phyloP scores from a whole-genome alignment of 2,113 vertebrate species.

The Lamprologus lemairii region DNA sequence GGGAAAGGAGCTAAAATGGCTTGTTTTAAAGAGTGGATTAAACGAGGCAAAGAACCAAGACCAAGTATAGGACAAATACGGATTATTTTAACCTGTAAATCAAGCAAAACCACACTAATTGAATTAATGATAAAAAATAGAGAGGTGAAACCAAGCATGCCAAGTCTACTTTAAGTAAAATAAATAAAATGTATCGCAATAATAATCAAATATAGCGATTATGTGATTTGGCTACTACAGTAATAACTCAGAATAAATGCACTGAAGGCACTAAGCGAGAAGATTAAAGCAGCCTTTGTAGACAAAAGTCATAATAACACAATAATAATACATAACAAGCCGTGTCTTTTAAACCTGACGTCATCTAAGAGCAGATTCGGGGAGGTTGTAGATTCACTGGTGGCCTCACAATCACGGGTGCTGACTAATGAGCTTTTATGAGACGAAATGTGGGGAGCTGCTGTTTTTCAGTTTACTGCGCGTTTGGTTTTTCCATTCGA shows the following conservation, averaged over 20 bases:
- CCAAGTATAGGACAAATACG: accelerated
- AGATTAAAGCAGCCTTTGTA: background rate
- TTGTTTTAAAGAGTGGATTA: background rate
- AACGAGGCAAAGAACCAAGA: accelerated
- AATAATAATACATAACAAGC: background rate
- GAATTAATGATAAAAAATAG: background rate
- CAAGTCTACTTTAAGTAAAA: background rate
- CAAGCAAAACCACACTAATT: background rate
- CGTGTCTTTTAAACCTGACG: background rate
- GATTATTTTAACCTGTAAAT: background rate
- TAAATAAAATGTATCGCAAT: background rate
- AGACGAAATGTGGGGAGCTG: background rate
- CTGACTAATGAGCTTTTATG: background rate
- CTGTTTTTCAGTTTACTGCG: background rate
- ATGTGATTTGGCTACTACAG: background rate
- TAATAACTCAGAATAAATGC: background rate
- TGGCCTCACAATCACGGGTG: background rate
- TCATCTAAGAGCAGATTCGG: background rate
- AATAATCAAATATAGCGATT: background rate
- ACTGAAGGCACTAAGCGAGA: background rate
- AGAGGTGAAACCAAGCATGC: background rate
- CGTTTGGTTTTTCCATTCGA: background rate
- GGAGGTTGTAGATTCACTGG: background rate
- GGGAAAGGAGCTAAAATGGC: background rate
- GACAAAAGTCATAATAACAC: background rate